Evolutionary conservation across 2,888 invertebrate genomes (phyloP).

Genomic region (Byasa hedistus): DNA sequence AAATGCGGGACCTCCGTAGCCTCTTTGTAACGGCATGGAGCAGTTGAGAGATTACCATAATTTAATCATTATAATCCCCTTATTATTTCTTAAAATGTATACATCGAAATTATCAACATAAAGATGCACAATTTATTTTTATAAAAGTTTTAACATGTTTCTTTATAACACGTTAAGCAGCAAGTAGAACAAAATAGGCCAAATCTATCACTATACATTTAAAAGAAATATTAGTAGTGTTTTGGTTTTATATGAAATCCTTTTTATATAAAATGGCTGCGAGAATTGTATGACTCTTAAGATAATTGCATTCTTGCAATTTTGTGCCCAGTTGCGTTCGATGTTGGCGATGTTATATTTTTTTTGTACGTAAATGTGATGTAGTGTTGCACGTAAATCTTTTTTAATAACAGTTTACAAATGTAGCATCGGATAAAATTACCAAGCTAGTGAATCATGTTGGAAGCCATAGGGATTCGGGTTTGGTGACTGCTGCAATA

Average conservation of each 20-base stretch:
- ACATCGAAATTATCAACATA: too few relatives aligned
- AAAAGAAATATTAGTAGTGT: too few relatives aligned
- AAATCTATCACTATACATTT: too few relatives aligned
- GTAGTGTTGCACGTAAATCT: conserved; percentile 4
- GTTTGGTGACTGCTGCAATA: conserved; percentile 3
- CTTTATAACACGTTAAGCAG: too few relatives aligned
- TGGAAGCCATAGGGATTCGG: conserved; percentile 21
- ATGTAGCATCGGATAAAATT: conserved; percentile 2
- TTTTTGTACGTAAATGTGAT: background rate
- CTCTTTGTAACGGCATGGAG: background rate
- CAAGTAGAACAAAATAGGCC: too few relatives aligned
- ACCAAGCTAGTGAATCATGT: conserved; percentile 6
- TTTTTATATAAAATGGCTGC: too few relatives aligned
- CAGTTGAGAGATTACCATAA: background rate
- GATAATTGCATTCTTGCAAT: background rate
- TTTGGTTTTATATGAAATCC: too few relatives aligned
- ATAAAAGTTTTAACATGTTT: too few relatives aligned
- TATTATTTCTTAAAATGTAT: background rate
- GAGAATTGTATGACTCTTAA: too few relatives aligned
- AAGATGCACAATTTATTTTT: too few relatives aligned
- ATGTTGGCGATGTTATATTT: background rate
- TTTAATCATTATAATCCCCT: background rate
- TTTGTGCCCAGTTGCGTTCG: background rate
- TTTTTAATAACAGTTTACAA: conserved; percentile 19
- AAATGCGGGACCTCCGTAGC: background rate